Base-by-base conservation (phyloP, 2,797 vertebrate genomes). In the Numenius phaeopus region DNA sequence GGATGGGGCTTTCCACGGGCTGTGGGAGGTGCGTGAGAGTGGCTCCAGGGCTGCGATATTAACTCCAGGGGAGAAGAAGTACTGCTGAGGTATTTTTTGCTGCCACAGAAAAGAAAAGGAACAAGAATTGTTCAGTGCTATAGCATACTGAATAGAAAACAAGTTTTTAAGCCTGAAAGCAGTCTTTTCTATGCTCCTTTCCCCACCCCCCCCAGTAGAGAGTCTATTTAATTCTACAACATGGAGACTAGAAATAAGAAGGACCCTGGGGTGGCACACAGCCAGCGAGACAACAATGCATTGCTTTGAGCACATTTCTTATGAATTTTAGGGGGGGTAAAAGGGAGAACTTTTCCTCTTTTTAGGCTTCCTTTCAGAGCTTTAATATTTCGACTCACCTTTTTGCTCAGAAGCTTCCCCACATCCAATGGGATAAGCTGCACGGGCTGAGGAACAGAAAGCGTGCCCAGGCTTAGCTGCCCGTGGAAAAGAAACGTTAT, bases 1-100 rank as follows among this genome's bases (percentile, higher is more conserved):
- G 44, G 30, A 3, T 22, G 9, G 32, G 11, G 3, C 40, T 8
- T 14, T 34, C 37, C 69, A 2, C 0, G 1, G 47, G 32, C 5
- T 1, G 6, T 7, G 66, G 61, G 72, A 20, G 21, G 32, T 0
- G 0, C 0, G 1, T 2, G 54, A 14, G 65, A 23, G 26, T 37
- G 26, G 22, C 47, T 47, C 39, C 40, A 1, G 39, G 27, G 46
- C 62, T 64, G 39, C 11, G 17, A 14, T 9, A 12, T 52, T 22
- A 21, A 4, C 37, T 37, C 37, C 37, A 5, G 22, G 40, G 12
- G 18, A 57, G 44, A 11, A 59, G 29, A 44, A n/a, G 37, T 17
- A 3, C 29, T 29, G 34, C 37, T 0, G 0, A 71, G 42, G 39
- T 10, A 4, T 21, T 42, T 59, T 5, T 30, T 92, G 72, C 67